Percentiles rank a stretch among this genome's conserved stretches.
These are phyloP conservation scores for Cercopithecus petaurista DNA, from an alignment of 2,797 vertebrate species.

Conservation along the genomic window DNA sequence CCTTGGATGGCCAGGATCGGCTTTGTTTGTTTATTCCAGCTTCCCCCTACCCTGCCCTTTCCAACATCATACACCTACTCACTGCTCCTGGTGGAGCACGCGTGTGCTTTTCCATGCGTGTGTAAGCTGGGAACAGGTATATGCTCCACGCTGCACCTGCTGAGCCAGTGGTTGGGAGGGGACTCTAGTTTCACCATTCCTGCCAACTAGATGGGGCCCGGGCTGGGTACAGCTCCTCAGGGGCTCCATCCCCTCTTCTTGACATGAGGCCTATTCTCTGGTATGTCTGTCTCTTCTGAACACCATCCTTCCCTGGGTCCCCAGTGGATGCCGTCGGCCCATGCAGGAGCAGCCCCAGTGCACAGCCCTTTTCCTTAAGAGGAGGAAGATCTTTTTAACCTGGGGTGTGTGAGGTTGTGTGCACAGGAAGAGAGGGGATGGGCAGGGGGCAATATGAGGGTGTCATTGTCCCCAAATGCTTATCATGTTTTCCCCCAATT, in stretches of 20 bases:
- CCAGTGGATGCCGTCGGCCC: background rate
- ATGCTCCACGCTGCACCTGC: background rate
- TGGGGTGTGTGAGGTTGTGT: no score
- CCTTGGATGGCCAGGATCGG: no score
- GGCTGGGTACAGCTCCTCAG: background rate
- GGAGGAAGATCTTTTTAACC: background rate
- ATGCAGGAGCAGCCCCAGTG: background rate
- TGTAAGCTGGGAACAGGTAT: background rate
- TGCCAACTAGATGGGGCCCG: background rate
- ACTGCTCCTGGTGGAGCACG: no score
- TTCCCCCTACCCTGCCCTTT: background rate
- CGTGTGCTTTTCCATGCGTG: background rate
- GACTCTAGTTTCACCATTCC: background rate
- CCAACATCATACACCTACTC: no score
- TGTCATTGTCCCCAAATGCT: background rate
- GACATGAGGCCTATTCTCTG: background rate
- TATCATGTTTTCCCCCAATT: background rate
- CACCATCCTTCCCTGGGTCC: background rate
- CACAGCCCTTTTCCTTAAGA: background rate
- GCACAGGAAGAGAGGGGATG: background rate
- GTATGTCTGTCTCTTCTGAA: background rate
- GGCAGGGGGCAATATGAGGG: background rate
- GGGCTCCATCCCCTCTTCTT: background rate
- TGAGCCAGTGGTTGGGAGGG: background rate
- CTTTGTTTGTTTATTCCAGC: background rate